These are phyloP conservation scores for Halichoeres trimaculatus DNA, from an alignment of 2,113 vertebrate species.

Conservation along the genomic window DNA sequence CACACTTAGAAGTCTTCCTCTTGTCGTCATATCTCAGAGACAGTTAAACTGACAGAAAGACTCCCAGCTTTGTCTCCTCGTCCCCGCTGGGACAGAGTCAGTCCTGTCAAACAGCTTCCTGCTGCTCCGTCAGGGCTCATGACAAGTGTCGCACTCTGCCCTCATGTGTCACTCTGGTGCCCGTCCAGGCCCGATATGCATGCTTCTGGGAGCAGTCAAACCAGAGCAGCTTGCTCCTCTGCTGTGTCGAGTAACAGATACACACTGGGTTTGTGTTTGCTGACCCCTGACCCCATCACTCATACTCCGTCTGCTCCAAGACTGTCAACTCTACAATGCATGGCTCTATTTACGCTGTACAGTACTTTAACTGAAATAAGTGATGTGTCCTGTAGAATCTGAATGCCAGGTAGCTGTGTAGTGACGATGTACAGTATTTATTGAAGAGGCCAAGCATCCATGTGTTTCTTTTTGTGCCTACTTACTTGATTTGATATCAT, in stretches of 20 bases:
- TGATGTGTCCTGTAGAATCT: conserved; percentile 46
- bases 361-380: conserved; percentile 22
- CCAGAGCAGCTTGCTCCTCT: conserved; percentile 26
- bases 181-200: conserved; percentile 43
- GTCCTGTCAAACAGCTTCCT: conserved; percentile 68
- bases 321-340: conserved; percentile 53
- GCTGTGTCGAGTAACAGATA: conserved; percentile 1
- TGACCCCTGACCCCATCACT: conserved; percentile 27
- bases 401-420: conserved; percentile 51
- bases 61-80: conserved; percentile 35
- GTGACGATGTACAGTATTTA: conserved; percentile 73
- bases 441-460: conserved; percentile 47
- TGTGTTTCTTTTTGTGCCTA: conserved; percentile 48
- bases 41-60: conserved; percentile 57
- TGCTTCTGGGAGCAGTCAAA: conserved; percentile 53
- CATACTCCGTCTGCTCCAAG: conserved; percentile 5
- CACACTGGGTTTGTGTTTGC: conserved; percentile 7
- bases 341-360: conserved; percentile 56
- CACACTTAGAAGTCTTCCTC: conserved; percentile 49
- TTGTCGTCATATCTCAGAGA: conserved; percentile 48
- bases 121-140: conserved; percentile 63
- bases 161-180: conserved; percentile 42
- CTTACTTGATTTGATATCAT: conserved; percentile 37
- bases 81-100: conserved; percentile 48
- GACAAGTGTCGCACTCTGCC: conserved; percentile 65